Conservation (phyloP, 2,888 invertebrate genomes). For the Tholera decimalis region DNA sequence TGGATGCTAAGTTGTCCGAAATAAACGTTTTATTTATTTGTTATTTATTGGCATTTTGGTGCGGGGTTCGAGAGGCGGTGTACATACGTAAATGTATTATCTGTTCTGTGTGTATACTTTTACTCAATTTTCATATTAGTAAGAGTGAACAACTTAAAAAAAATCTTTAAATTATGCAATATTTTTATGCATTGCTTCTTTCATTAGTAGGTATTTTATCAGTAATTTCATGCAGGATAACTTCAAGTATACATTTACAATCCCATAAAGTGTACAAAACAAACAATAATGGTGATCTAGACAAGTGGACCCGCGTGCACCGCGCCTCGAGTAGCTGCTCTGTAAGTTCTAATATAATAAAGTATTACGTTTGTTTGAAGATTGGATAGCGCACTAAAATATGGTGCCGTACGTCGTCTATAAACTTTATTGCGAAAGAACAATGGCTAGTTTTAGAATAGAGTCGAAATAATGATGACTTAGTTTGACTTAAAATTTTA, state of each 20-base stretch:
- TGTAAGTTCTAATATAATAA: conserved; percentile 36
- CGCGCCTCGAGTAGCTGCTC: conserved; percentile 14
- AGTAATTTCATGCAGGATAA: too few species aligned
- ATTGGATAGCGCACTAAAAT: conserved; percentile 43
- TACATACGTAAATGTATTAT: too few species aligned
- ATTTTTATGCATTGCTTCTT: too few species aligned
- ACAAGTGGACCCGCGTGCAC: not conserved
- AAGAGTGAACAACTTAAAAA: too few species aligned
- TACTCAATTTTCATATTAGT: too few species aligned
- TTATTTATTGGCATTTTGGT: too few species aligned
- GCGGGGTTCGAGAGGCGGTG: too few species aligned
- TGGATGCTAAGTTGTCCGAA: too few species aligned
- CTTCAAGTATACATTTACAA: not conserved
- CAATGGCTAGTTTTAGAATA: conserved; percentile 16
- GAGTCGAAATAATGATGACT: conserved; percentile 13
- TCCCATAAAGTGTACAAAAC: not conserved
- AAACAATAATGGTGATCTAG: not conserved
- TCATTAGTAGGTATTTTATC: too few species aligned
- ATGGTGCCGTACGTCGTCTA: conserved; percentile 23
- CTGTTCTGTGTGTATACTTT: too few species aligned
- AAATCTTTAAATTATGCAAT: too few species aligned
- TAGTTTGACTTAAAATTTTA: not conserved
- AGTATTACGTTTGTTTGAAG: conserved; percentile 42
- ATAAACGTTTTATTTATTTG: too few species aligned
- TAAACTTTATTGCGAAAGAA: conserved; percentile 24